Evolutionary conservation across 2,797 vertebrate species (phyloP), one percentile per base, ranked within the genome.

Genomic region (Falco naumanni): DNA sequence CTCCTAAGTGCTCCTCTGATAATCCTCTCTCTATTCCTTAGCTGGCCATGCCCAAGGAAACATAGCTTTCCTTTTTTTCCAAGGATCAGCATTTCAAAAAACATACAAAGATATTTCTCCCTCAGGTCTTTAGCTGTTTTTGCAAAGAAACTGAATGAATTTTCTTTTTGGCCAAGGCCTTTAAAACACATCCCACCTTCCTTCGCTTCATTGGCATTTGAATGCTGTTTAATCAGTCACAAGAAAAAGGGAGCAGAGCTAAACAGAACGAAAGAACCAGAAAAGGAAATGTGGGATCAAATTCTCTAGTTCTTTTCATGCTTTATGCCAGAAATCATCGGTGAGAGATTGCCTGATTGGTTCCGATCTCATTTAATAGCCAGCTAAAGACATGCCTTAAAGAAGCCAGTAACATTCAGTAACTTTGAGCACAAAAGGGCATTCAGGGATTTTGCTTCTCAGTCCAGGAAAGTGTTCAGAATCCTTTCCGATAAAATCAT

Each of bases 381-480:
- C 57, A 63, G 63, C 43, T 91, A 94, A 96, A 97, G 78, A 94
- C 34, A 29, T 94, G 95, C 68, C 78, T 94, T 86, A 64, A 92
- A 96, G 78, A 76, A 84, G 72, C 64, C 84, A 92, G 72, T 84
- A 97, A 96, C 29, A 2, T 94, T 87, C 87, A 86, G n/a, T 93
- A 78, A 89, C 68, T 96, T 57, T 63, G 56, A 89, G 56, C 53
- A 97, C 96, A 97, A 97, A 97, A 95, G 95, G 47, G 86, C 89
- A 97, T 98, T 98, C 97, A 98, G 87, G 78, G 95, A 97, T 98
- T 97, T 95, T 97, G 95, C 98, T 98, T 98, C 98, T 92, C 59
- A 81, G 6, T n/a, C 75, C 86, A 83, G 96, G 96, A 94, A 96
- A 97, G 75, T 81, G 89, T 83, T 84, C 77, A 95, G 76, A 91